phyloP scores from a whole-genome alignment of 2,797 vertebrate species.

The Sternarchorhynchus goeldii region DNA sequence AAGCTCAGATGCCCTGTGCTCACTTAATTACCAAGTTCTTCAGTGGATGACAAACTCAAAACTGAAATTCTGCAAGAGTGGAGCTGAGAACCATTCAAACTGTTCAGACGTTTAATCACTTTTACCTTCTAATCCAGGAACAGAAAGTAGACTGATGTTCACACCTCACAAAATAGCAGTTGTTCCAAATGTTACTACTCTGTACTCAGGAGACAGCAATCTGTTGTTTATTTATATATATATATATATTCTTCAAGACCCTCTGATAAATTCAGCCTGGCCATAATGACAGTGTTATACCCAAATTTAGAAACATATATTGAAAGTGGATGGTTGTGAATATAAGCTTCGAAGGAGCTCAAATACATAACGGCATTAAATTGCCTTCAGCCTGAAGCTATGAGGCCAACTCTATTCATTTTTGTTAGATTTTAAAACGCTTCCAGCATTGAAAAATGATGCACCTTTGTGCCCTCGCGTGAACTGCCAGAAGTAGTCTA shows the following conservation, averaged over 20 bases:
- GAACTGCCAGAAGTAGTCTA: neutral
- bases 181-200: neutral
- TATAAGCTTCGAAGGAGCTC: neutral
- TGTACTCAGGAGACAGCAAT: neutral
- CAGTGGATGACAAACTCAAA: neutral
- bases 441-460: neutral
- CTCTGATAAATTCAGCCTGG: neutral
- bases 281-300: conserved; percentile 7
- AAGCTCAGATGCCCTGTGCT: neutral
- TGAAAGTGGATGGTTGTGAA: conserved; percentile 3
- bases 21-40: neutral
- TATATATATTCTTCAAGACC: neutral
- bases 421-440: neutral
- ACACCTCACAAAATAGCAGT: too few species aligned
- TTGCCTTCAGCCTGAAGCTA: neutral
- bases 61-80: neutral
- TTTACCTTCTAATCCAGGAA: too few species aligned
- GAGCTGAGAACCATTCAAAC: too few species aligned
- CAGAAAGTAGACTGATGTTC: too few species aligned
- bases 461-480: neutral
- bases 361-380: neutral
- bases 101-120: too few species aligned
- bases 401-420: neutral
- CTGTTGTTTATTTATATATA: neutral
- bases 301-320: conserved; percentile 1